Evolutionary conservation across 2,888 invertebrate species (phyloP).

Genomic region (Nephrocerus scutellatus): DNA sequence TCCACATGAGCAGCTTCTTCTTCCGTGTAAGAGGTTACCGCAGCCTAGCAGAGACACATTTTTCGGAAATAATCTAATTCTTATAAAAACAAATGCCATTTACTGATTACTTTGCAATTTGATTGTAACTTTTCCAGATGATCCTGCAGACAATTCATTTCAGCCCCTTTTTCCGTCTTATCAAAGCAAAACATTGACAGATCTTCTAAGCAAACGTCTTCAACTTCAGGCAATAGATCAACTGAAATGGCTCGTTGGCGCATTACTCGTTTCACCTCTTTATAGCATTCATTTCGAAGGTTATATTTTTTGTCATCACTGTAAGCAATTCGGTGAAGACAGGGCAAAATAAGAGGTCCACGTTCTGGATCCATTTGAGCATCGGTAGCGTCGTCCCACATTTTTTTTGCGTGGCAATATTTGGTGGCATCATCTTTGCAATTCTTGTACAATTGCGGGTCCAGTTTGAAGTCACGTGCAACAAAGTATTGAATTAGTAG

Average conservation of each 20-base stretch:
- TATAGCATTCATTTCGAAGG: constrained; percentile 54
- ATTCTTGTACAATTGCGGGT: constrained; percentile 77
- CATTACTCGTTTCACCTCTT: constrained; percentile 86
- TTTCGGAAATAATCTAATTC: neutral
- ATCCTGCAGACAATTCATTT: constrained; percentile 87
- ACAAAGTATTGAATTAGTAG: constrained; percentile 97
- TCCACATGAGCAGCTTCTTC: constrained; percentile 82
- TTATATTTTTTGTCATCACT: constrained; percentile 47
- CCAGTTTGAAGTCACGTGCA: constrained; percentile 87
- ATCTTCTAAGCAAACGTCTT: constrained; percentile 81
- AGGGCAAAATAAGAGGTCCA: constrained; percentile 80
- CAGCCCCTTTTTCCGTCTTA: constrained; percentile 80
- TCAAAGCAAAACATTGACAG: constrained; percentile 76
- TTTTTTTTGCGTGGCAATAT: constrained; percentile 69
- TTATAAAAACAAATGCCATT: neutral
- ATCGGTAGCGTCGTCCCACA: constrained; percentile 63
- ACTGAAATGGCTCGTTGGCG: constrained; percentile 86
- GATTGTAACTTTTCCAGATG: constrained; percentile 63
- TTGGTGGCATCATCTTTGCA: constrained; percentile 82
- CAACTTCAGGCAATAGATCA: constrained; percentile 89
- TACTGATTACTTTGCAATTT: constrained; percentile 59
- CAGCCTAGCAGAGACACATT: constrained; percentile 32
- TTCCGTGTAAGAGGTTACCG: constrained; percentile 79
- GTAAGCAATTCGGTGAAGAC: constrained; percentile 73
- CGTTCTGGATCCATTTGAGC: constrained; percentile 64